Conservation (phyloP, 92 coral and sea anemone genomes). For the Paragorgia papillata region DNA sequence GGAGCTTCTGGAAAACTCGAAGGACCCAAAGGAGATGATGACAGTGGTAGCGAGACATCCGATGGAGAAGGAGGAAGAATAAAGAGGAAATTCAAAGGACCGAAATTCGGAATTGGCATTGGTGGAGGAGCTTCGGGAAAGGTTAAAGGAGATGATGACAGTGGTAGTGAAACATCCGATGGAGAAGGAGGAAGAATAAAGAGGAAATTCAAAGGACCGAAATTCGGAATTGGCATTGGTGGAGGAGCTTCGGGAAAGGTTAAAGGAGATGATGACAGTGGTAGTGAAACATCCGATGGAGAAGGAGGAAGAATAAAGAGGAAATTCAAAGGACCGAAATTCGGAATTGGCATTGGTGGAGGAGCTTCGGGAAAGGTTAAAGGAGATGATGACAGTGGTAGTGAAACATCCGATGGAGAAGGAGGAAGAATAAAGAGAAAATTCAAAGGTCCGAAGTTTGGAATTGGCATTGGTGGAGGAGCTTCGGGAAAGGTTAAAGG, state of each 20-base stretch:
- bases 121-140: not conserved
- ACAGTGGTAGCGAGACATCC: not conserved
- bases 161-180: conserved; percentile 20
- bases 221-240: not conserved
- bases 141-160: not conserved
- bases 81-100: not conserved
- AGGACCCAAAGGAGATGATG: not conserved
- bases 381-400: conserved; percentile 2
- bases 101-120: not conserved
- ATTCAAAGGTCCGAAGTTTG: conserved; percentile 15
- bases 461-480: conserved; percentile 7
- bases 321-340: not conserved
- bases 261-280: not conserved
- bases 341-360: not conserved
- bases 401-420: conserved; percentile 16
- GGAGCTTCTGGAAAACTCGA: not conserved
- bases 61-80: not conserved
- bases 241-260: not conserved
- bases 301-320: conserved; percentile 7
- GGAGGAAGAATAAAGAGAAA: conserved; percentile 19
- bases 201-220: conserved; percentile 17
- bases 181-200: conserved; percentile 11
- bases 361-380: not conserved
- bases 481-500: no score
- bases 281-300: conserved; percentile 12